A percentile compares a stretch with the other conserved stretches of the same genome.
Conservation (phyloP, 2,888 invertebrate species). For the Hydroisotoma schaefferi region DNA sequence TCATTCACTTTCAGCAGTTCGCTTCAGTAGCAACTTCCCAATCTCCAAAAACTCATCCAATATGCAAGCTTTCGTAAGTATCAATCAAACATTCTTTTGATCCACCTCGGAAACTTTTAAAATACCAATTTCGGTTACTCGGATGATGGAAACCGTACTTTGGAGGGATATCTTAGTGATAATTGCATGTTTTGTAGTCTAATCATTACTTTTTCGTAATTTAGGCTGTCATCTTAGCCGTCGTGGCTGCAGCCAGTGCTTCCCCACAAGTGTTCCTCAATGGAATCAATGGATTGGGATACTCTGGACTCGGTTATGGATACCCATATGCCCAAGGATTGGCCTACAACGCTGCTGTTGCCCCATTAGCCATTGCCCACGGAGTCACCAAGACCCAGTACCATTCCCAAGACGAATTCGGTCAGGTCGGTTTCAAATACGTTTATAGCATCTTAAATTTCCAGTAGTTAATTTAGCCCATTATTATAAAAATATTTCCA, state of each 20-base stretch:
- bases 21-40: constrained; percentile 17
- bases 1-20: constrained; percentile 23
- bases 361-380: constrained; percentile 25
- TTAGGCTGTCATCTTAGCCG: constrained; percentile 60
- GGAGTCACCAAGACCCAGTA: constrained; percentile 42
- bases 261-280: constrained; percentile 46
- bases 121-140: not conserved
- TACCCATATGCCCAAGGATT: constrained; percentile 12
- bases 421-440: constrained; percentile 53
- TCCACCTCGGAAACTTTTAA: constrained; percentile 4
- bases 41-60: constrained; percentile 25
- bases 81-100: not conserved
- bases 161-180: not conserved
- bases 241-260: constrained; percentile 52
- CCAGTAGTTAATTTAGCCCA: not conserved
- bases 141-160: not conserved
- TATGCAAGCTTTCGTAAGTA: constrained; percentile 43
- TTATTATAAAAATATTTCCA: not conserved
- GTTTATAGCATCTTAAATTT: constrained; percentile 14
- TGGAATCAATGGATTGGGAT: constrained; percentile 7
- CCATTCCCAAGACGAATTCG: constrained; percentile 51
- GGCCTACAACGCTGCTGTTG: constrained; percentile 14
- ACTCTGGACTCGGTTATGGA: constrained; percentile 5
- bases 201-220: constrained; percentile 52
- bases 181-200: constrained; percentile 2